Evolutionary conservation across 2,888 invertebrate species (phyloP), one percentile per base, ranked within the genome.

Genomic region (Cancer borealis): DNA sequence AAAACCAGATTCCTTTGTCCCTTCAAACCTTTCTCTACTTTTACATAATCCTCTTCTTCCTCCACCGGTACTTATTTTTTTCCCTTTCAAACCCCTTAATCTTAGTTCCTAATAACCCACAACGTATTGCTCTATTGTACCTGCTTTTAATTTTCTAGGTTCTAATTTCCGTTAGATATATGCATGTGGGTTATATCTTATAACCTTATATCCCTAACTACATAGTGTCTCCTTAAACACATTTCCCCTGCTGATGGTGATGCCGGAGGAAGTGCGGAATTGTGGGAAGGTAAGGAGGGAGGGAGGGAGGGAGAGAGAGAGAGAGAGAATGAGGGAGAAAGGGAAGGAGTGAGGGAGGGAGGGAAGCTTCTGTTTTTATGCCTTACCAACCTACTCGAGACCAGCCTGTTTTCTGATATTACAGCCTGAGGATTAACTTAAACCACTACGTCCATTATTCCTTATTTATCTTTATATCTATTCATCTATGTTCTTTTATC

Each of bases 171-270:
- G 26, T 21, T 26, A 10, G 73, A 79, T 26, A 79, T 26, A 79
- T 30, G 73, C n/a, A 79, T 79, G 73, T 1, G 10, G 30, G 26
- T 79, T 79, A 79, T 79, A 10, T n/a, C 73, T 26, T n/a, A n/a
- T n/a, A n/a, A n/a, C n/a, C n/a, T n/a, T n/a, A n/a, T n/a, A n/a
- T 17, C 26, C n/a, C 10, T 79, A 79, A 79, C 26, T 79, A 79
- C 73, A 26, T 26, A 79, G 73, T 79, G 73, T 79, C 73, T 79
- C 73, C 73, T 79, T 26, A 79, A 79, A 79, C 73, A 79, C 26
- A 26, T 79, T 79, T 79, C 73, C 73, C 73, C 26, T 79, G 73
- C 73, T 79, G 73, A 26, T 26, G 73, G 26, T 10, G 6, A 79
- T 79, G 73, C 73, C 73, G 73, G 26, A 79, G 26, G 73, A 79